Base-by-base conservation (phyloP, 2,797 vertebrate species). In the Lagocephalus sceleratus region DNA sequence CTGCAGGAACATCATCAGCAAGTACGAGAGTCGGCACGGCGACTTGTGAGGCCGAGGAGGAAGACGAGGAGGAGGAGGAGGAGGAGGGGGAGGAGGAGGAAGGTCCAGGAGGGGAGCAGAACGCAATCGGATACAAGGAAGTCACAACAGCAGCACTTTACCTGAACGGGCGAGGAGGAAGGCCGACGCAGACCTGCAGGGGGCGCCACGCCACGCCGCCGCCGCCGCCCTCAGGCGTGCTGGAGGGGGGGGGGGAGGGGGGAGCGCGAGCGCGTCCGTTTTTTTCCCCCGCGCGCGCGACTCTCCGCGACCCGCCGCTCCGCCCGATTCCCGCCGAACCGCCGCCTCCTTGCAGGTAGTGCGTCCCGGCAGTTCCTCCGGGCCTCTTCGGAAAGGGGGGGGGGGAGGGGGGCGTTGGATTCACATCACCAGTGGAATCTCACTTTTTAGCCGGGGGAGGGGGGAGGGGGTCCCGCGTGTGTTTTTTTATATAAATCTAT, bases 1-100 rank as follows among this genome's bases (percentile, higher is more conserved):
- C 57, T 94, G 94, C 85, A 89, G 93, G 0, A 92, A 89, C 12
- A 85, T 95, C 74, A 91, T 96, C 83, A 92, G 91, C 57, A 93
- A 94, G 45, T 95, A 95, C 58, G 94, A 95, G 88, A 94, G 86
- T 10, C 90, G 94, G 40, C 93, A 95, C 3, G 94, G 93, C 66
- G 90, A 92, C 81, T 90, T 94, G 87, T 95, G 90, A 92, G 70
- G 71, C 11, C 55, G 49, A 38, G 41, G 63, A 40, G 3, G 20
- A 42, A 19, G 43, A 41, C 1, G 47, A 38, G 0, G 58, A 55
- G 3, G 20, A 40, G 20, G 43, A 39, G 0, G 47, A 32, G 0
- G 58, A 49, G 0, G 41, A 25, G 0, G 25, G 47, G 25, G 47
- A 1, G 32, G 25, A 62, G 47, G 63, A 56, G 20, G 50, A 38